A percentile compares a stretch with the other conserved stretches of the same genome.
Evolutionary conservation across 2,888 invertebrate genomes (phyloP).

Genomic region (Temnothorax ravouxi): DNA sequence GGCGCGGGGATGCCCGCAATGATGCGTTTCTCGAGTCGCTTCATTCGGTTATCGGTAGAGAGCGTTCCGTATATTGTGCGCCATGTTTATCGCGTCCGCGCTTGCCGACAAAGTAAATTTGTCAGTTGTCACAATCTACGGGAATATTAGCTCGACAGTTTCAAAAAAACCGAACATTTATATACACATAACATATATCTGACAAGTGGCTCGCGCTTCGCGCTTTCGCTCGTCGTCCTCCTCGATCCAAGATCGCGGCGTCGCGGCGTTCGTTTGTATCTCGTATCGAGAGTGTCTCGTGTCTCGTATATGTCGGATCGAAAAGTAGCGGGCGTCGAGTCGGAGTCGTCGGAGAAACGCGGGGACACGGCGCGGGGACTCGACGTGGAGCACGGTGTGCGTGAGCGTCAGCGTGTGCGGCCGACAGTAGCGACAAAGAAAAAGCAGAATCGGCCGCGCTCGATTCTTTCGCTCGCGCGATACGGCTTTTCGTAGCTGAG

Average conservation of each 20-base stretch:
- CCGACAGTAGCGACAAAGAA: conserved; percentile 58
- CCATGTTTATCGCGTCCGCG: background rate
- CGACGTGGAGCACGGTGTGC: background rate
- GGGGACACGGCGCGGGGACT: background rate
- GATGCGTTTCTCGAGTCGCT: background rate
- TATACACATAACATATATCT: background rate
- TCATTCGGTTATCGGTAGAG: background rate
- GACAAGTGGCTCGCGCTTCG: background rate
- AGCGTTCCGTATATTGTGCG: background rate
- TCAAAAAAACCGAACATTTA: background rate
- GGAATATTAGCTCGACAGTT: background rate
- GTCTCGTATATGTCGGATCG: background rate
- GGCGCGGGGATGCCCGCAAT: background rate
- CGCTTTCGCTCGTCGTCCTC: background rate
- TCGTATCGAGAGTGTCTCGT: background rate
- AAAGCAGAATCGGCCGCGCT: conserved; percentile 75
- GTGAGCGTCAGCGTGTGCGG: background rate
- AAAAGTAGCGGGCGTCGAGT: background rate
- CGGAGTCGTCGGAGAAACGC: background rate
- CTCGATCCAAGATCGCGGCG: background rate
- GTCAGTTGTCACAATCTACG: no score
- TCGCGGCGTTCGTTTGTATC: background rate
- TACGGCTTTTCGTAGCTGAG: conserved; percentile 64
- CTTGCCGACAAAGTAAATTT: background rate
- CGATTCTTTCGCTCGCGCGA: conserved; percentile 72